These are phyloP conservation scores for Leptopilina myrica DNA, from an alignment of 2,888 invertebrate genomes.

Conservation along the genomic window DNA sequence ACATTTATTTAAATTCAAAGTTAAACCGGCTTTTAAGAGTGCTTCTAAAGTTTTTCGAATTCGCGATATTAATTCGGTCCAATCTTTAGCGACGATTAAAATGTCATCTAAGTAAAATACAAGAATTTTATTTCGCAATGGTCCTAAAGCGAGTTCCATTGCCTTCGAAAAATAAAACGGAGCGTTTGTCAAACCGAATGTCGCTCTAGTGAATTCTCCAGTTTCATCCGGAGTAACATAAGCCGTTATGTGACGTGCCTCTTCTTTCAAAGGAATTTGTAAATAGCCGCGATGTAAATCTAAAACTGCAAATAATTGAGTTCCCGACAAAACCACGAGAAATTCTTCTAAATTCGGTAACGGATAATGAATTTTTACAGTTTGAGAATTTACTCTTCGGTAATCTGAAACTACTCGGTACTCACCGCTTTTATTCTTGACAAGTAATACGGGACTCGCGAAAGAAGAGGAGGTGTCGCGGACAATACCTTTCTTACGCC, in stretches of 20 bases:
- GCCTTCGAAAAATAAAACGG: slow-evolving; percentile 59
- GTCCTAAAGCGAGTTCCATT: slow-evolving; percentile 48
- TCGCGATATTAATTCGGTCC: slow-evolving; percentile 41
- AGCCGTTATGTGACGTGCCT: slow-evolving; percentile 50
- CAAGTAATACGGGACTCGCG: slow-evolving; percentile 52
- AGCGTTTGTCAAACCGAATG: slow-evolving; percentile 64
- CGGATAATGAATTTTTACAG: slow-evolving; percentile 46
- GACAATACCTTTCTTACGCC: slow-evolving; percentile 48
- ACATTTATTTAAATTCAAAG: slow-evolving; percentile 61
- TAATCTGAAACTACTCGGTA: slow-evolving; percentile 55
- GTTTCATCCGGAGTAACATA: slow-evolving; percentile 58
- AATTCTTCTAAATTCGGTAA: slow-evolving; percentile 52
- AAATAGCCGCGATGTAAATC: slow-evolving; percentile 50
- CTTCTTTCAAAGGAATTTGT: slow-evolving; percentile 51
- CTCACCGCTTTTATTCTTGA: slow-evolving; percentile 54
- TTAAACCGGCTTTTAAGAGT: slow-evolving; percentile 51
- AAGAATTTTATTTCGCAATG: slow-evolving; percentile 45
- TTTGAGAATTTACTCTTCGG: slow-evolving; percentile 46
- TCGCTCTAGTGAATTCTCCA: slow-evolving; percentile 60
- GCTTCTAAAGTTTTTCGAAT: slow-evolving; percentile 55
- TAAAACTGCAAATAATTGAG: slow-evolving; percentile 36
- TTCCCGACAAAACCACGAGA: slow-evolving; percentile 41
- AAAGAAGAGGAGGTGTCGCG: slow-evolving; percentile 50
- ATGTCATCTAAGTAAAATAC: slow-evolving; percentile 47
- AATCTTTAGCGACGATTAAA: slow-evolving; percentile 39